Conservation (phyloP, 2,113 vertebrate genomes). For the Oncorhynchus keta region DNA sequence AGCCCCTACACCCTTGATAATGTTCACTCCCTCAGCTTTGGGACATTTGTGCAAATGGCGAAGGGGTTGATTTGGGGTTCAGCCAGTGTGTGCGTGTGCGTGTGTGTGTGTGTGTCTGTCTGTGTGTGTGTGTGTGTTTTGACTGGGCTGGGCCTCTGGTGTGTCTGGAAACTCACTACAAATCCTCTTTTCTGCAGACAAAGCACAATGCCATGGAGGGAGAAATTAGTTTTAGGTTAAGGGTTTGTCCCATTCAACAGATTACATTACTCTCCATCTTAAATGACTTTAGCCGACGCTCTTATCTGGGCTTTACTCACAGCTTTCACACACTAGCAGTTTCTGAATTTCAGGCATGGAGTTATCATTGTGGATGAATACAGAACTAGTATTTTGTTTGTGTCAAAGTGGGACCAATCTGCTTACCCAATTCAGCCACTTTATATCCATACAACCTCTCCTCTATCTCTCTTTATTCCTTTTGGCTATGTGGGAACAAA, state of each 20-base stretch:
- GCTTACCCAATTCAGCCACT: constrained; percentile 15
- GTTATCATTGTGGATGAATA: constrained; percentile 30
- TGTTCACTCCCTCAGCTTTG: too few species aligned
- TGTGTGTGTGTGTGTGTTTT: constrained; percentile 14
- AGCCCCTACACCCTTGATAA: too few species aligned
- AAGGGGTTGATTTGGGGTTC: too few species aligned
- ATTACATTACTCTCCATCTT: constrained; percentile 60
- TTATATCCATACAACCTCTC: constrained; percentile 24
- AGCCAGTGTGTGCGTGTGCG: constrained; percentile 16
- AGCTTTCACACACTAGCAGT: constrained; percentile 42
- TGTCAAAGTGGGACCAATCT: constrained; percentile 40
- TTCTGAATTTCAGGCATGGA: constrained; percentile 23
- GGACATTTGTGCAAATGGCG: too few species aligned
- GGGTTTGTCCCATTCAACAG: constrained; percentile 67
- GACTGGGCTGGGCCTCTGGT: constrained; percentile 13
- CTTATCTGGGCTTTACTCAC: constrained; percentile 43
- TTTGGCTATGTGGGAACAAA: not conserved
- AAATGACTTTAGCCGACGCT: constrained; percentile 44
- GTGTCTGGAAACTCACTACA: constrained; percentile 54
- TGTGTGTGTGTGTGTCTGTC: constrained; percentile 12
- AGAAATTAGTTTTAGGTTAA: constrained; percentile 67
- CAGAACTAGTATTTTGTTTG: not conserved
- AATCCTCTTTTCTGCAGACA: constrained; percentile 70
- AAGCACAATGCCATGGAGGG: constrained; percentile 57
- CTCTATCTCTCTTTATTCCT: not conserved